These are phyloP conservation scores for Astur gentilis DNA, from an alignment of 2,113 vertebrate species.

Conservation along the genomic window DNA sequence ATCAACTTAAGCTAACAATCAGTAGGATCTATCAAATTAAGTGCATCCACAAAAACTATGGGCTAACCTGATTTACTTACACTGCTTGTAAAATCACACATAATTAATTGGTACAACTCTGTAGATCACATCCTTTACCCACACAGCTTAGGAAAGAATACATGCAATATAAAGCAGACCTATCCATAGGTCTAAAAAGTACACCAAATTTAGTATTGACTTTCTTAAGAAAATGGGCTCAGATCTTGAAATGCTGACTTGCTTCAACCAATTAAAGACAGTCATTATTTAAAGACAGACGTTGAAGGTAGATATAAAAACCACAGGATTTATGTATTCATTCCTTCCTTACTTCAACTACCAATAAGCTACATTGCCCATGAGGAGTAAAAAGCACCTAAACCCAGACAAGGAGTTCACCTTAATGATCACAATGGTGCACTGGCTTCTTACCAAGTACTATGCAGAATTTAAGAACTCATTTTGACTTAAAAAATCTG, in stretches of 20 bases:
- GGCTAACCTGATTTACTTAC: neutral
- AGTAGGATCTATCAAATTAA: neutral
- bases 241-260: neutral
- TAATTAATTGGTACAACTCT: neutral
- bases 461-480: neutral
- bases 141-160: neutral
- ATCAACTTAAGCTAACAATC: neutral
- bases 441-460: neutral
- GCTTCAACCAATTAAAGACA: neutral
- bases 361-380: neutral
- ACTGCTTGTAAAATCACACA: neutral
- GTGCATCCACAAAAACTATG: neutral
- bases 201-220: neutral
- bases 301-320: neutral
- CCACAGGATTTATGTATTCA: fast-evolving
- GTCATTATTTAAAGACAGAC: neutral
- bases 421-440: neutral
- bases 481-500: neutral
- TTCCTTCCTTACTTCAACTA: neutral
- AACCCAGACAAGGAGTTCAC: neutral
- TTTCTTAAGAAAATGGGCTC: neutral
- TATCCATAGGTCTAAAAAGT: neutral
- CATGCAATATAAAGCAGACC: neutral
- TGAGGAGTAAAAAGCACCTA: neutral
- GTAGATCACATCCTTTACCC: neutral